phyloP scores from a whole-genome alignment of 2,113 vertebrate species.

The Lepus timidus region DNA sequence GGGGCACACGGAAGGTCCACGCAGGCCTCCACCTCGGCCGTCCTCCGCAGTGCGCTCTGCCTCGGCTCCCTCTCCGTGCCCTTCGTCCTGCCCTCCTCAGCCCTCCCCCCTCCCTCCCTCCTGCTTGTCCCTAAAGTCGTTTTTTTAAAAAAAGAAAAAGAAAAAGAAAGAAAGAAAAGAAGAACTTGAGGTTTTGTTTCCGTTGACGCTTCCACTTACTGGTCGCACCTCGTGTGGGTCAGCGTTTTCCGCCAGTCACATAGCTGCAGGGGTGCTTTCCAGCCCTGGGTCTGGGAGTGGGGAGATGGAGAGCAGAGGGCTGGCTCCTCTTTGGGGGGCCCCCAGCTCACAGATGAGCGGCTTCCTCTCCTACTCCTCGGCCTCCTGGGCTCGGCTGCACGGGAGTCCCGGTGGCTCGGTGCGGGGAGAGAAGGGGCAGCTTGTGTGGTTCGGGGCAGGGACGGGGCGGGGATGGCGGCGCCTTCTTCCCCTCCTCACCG shows the following conservation, averaged over 20 bases:
- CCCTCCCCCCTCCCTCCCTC: slow-evolving; percentile 83
- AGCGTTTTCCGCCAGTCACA: slow-evolving; percentile 49
- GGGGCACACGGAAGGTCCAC: slow-evolving; percentile 72
- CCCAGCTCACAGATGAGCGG: slow-evolving; percentile 32
- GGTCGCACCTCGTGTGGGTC: slow-evolving; percentile 70
- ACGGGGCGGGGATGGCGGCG: slow-evolving; percentile 63
- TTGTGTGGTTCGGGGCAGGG: slow-evolving; percentile 85
- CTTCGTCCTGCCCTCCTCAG: slow-evolving; percentile 73
- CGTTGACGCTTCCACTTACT: slow-evolving; percentile 80
- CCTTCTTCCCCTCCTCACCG: slow-evolving; percentile 89
- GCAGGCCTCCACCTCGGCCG: background rate
- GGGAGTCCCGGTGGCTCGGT: slow-evolving; percentile 83
- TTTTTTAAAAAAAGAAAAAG: background rate
- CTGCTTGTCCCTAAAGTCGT: slow-evolving; percentile 72
- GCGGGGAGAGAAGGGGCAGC: slow-evolving; percentile 86
- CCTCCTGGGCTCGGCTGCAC: slow-evolving; percentile 59
- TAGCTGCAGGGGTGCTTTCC: slow-evolving; percentile 52
- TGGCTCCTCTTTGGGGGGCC: slow-evolving; percentile 68
- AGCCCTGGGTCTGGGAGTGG: slow-evolving; percentile 46
- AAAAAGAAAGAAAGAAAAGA: background rate
- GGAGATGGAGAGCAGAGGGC: slow-evolving; percentile 44
- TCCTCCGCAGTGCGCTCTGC: slow-evolving; percentile 11
- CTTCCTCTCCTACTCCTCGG: slow-evolving; percentile 70
- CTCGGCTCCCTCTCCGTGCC: slow-evolving; percentile 67
- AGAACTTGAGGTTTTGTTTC: slow-evolving; percentile 76